Conservation (phyloP, 2,888 invertebrate genomes). For the Macropis europaea region DNA sequence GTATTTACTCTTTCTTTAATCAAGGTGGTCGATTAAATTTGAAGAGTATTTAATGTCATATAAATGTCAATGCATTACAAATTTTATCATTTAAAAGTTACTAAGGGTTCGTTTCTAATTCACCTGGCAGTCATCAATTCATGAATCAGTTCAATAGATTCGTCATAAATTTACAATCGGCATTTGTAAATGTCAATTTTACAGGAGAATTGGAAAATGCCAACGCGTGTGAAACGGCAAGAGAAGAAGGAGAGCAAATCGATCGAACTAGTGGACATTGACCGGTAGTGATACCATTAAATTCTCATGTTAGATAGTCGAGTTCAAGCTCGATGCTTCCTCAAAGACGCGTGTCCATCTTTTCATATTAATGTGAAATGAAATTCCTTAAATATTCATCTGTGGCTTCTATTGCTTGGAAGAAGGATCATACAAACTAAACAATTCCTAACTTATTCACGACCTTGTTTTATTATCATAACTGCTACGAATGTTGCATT, state of each 20-base stretch:
- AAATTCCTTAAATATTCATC: constrained; percentile 12
- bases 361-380: neutral
- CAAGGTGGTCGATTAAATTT: too few species aligned
- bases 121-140: too few species aligned
- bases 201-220: constrained; percentile 13
- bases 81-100: too few species aligned
- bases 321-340: constrained; percentile 12
- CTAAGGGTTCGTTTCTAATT: too few species aligned
- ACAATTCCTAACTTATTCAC: neutral
- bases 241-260: constrained; percentile 50
- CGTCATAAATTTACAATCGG: too few species aligned
- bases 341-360: neutral
- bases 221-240: constrained; percentile 22
- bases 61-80: too few species aligned
- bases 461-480: neutral
- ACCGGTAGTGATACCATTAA: constrained; percentile 52
- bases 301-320: constrained; percentile 23
- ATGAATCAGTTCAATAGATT: too few species aligned
- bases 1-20: too few species aligned
- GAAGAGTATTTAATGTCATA: too few species aligned
- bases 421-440: neutral
- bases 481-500: neutral
- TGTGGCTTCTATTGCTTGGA: neutral
- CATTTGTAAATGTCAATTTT: constrained; percentile 23
- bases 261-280: constrained; percentile 58